Evolutionary conservation across 1,140 invertebrate genomes (phyloP), one percentile per base, ranked within the genome.

Genomic region (Arion vulgaris): DNA sequence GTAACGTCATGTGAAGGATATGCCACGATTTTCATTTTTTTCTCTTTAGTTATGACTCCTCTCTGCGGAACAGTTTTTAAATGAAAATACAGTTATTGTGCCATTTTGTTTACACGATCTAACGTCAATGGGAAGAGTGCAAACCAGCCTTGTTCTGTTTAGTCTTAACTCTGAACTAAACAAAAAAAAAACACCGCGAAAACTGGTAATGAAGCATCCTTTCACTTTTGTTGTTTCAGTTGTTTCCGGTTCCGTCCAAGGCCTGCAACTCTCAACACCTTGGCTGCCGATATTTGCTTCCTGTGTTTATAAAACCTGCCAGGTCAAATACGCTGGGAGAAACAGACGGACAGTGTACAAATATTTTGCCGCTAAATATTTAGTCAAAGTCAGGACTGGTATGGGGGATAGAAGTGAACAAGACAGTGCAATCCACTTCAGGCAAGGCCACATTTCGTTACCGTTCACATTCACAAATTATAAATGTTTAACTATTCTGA

Each of bases 231-330:
- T 66, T 66, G 62, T 66, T 66, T 66, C 62, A 66, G 62, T 66
- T 66, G 62, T 32, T 66, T 66, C 62, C 62, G 62, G 62, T 66
- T 32, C 28, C 62, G n/a, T 66, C 28, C 62, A 66, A 66, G 62
- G 62, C 62, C 19, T 66, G 17, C 11, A 66, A 32, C 62, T 66
- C 62, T 66, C 62, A 66, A 66, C 62, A 66, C 62, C 62, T 66
- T 17, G 28, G 19, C 62, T 66, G 62, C 62, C 62, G 62, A 66
- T 66, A 34, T 66, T 66, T 66, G 62, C 62, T 32, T 66, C 62
- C 62, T 32, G 28, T 66, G 62, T 66, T 66, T 66, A 32, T 66
- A 34, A 7, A 66, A 32, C 62, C 7, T 66, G n/a, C 5, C 62
- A 66, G 62, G n/a, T 23, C 19, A 66, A 66, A 32, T 66, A 28